Conservation (phyloP, 2,797 vertebrate genomes). For the Kryptolebias ocellatus region DNA sequence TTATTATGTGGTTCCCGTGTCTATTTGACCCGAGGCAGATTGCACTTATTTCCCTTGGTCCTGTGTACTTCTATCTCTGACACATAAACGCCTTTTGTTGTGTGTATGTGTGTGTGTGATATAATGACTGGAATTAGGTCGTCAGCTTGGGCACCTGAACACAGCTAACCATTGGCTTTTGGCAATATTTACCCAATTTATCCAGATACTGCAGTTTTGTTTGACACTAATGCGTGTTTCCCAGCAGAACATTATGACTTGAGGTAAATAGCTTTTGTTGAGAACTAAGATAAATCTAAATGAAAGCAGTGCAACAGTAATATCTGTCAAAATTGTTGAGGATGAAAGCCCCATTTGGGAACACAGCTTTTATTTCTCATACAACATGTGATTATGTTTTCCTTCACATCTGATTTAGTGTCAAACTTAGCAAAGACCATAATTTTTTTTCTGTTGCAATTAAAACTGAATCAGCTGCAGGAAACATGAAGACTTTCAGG, state of each 20-base stretch:
- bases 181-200: conserved; percentile 79
- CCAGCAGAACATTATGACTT: conserved; percentile 62
- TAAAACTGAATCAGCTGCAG: conserved; percentile 42
- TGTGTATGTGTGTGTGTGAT: conserved; percentile 45
- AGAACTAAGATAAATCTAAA: conserved; percentile 68
- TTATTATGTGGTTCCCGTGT: conserved; percentile 80
- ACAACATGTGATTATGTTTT: conserved; percentile 53
- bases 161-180: conserved; percentile 54
- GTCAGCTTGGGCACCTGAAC: conserved; percentile 72
- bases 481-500: neutral
- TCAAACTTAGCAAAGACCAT: conserved; percentile 14
- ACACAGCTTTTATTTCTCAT: conserved; percentile 8
- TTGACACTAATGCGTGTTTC: conserved; percentile 81
- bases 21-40: conserved; percentile 82
- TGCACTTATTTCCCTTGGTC: conserved; percentile 85
- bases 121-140: conserved; percentile 77
- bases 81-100: conserved; percentile 57
- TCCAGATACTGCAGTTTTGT: conserved; percentile 67
- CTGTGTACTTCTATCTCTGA: conserved; percentile 67
- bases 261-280: conserved; percentile 73
- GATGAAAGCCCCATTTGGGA: conserved; percentile 54
- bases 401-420: conserved; percentile 21
- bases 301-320: conserved; percentile 68
- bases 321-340: conserved; percentile 67
- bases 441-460: conserved; percentile 36